Evolutionary conservation across 2,797 vertebrate genomes (phyloP), one percentile per base, ranked within the genome.

Genomic region (Pseudochromis fuscus): DNA sequence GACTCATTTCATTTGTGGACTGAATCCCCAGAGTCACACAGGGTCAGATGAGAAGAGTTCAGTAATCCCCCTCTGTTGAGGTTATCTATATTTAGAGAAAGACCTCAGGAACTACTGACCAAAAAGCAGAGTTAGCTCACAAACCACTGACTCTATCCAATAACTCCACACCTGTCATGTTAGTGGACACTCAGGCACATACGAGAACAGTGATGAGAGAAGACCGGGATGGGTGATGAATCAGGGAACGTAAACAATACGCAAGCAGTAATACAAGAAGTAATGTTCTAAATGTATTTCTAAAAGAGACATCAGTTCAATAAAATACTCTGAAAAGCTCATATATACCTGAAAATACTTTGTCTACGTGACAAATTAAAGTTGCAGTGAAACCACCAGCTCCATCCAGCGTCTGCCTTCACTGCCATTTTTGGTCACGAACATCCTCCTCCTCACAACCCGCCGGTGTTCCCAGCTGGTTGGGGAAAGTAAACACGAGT

Each of bases 351-450:
- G 62, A 35, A 7, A 28, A 55, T 28, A 31, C 6, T 4, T 3
- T 7, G 11, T 66, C 46, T 4, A 3, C n/a, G 25, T 57, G 10
- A n/a, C 0, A 52, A 53, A 60, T 76, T 13, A 56, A 42, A 72
- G 49, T 63, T 49, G 63, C 46, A 37, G 28, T 50, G 23, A 79
- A 42, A 19, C 13, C 16, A 28, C 24, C 13, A 48, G 42, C 63
- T 77, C 64, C 33, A 42, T 42, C 33, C 66, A 44, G 68, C 23
- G 27, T 73, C 77, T 84, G 46, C 40, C 49, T 73, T 23, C 63
- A 58, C 83, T 83, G 86, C 93, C 94, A 92, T 94, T 25, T 94
- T 95, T 94, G 93, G 93, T 88, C 87, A 90, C 87, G 88, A 90
- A 89, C 74, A 70, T 75, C 86, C 62, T 87, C 74, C 49, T 81